Evolutionary conservation across 2,797 vertebrate genomes (phyloP).

Genomic region (Galago senegalensis): DNA sequence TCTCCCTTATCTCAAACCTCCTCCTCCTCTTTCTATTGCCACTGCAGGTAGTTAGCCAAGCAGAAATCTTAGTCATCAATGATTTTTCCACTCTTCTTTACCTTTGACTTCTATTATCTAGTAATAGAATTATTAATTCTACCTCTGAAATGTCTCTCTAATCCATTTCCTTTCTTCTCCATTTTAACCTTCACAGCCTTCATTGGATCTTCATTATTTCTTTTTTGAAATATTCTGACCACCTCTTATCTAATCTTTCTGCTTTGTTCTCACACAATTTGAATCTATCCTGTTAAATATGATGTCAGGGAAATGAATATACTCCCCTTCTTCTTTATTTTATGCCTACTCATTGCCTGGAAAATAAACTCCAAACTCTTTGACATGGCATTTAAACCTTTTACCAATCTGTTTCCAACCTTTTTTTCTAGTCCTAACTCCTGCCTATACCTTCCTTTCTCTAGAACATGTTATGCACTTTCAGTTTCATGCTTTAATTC

Average conservation of each 20-base stretch:
- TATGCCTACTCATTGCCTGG: background rate
- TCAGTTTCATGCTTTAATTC: slow-evolving; percentile 9
- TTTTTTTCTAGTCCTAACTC: background rate
- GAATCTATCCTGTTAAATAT: background rate
- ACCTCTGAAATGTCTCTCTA: background rate
- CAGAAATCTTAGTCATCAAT: background rate
- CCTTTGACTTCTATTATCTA: background rate
- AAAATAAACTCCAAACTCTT: slow-evolving; percentile 53
- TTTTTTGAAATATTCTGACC: background rate
- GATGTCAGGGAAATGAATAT: background rate
- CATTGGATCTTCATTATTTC: background rate
- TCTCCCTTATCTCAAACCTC: background rate
- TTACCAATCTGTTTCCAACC: background rate
- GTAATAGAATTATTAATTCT: background rate
- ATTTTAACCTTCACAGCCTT: slow-evolving; percentile 30
- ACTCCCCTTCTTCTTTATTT: background rate
- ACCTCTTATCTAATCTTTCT: background rate
- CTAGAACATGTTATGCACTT: background rate
- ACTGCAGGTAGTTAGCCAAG: background rate
- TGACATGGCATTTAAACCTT: background rate
- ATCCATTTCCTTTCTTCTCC: background rate
- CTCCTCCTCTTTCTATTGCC: background rate
- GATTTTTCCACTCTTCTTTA: background rate
- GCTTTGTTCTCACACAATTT: background rate
- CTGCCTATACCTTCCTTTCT: slow-evolving; percentile 19